Evolutionary conservation across 2,797 vertebrate genomes (phyloP).

Genomic region (Balearica regulorum): DNA sequence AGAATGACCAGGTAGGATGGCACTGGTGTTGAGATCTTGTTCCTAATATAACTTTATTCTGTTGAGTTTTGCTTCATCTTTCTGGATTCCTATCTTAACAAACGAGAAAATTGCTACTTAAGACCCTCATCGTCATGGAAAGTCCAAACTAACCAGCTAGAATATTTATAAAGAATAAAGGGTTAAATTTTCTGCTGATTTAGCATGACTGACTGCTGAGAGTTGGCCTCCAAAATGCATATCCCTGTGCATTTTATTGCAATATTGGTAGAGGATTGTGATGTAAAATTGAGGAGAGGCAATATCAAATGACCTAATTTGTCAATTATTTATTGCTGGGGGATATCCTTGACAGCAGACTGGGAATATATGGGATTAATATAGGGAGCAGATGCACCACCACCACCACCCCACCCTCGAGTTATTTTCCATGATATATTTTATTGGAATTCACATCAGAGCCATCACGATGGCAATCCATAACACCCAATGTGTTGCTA

Average conservation of each 20-base stretch:
- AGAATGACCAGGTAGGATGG: not conserved
- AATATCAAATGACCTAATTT: not conserved
- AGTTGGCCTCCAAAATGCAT: not conserved
- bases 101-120: not conserved
- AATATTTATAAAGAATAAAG: not conserved
- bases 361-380: not conserved
- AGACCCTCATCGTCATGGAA: not conserved
- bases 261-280: not conserved
- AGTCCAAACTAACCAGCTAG: not conserved
- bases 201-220: not conserved
- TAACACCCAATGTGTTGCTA: not conserved
- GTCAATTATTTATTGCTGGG: slow-evolving; percentile 1
- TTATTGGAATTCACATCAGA: slow-evolving; percentile 52
- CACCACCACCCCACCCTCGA: not conserved
- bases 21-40: not conserved
- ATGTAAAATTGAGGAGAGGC: not conserved
- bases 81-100: not conserved
- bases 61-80: not conserved
- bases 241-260: not conserved
- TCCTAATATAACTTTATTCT: not conserved
- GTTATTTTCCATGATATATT: slow-evolving; percentile 32
- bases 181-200: not conserved
- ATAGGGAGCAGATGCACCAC: not conserved
- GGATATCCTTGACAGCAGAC: slow-evolving; percentile 1
- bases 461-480: slow-evolving; percentile 10